Percentiles rank a stretch among this genome's conserved stretches.
Conservation (phyloP, 2,113 vertebrate genomes). For the Pyrgilauda ruficollis region DNA sequence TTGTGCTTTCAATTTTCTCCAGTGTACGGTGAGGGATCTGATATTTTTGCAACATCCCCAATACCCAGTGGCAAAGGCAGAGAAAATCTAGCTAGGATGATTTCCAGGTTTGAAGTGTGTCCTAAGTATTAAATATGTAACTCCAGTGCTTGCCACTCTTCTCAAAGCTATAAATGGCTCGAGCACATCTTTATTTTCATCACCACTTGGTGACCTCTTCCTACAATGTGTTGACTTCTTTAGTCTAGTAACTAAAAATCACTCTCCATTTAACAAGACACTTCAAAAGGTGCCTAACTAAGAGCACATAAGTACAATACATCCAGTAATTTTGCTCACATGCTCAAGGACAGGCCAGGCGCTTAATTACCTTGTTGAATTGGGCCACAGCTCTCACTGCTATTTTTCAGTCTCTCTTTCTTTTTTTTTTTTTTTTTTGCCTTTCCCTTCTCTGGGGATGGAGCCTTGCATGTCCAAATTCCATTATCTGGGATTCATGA, state of each 20-base stretch:
- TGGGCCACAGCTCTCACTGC: background rate
- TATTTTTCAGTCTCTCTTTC: background rate
- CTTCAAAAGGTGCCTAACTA: constrained; percentile 15
- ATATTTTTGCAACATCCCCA: background rate
- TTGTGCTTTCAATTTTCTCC: constrained; percentile 47
- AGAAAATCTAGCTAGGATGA: background rate
- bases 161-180: background rate
- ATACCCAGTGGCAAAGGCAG: background rate
- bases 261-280: background rate
- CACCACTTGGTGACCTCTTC: constrained; percentile 3
- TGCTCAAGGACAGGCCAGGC: background rate
- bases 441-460: background rate
- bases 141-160: background rate
- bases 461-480: constrained; percentile 45
- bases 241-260: constrained; percentile 3
- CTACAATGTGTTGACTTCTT: background rate
- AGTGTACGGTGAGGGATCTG: background rate
- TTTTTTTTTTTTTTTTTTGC: background rate
- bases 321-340: constrained; percentile 31
- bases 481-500: constrained; percentile 58
- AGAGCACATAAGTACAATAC: background rate
- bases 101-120: background rate
- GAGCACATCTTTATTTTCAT: background rate
- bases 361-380: constrained; percentile 42
- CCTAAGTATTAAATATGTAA: background rate